A percentile compares a stretch with the other conserved stretches of the same genome.
Evolutionary conservation across 2,113 vertebrate species (phyloP).

Genomic region (Egretta garzetta): DNA sequence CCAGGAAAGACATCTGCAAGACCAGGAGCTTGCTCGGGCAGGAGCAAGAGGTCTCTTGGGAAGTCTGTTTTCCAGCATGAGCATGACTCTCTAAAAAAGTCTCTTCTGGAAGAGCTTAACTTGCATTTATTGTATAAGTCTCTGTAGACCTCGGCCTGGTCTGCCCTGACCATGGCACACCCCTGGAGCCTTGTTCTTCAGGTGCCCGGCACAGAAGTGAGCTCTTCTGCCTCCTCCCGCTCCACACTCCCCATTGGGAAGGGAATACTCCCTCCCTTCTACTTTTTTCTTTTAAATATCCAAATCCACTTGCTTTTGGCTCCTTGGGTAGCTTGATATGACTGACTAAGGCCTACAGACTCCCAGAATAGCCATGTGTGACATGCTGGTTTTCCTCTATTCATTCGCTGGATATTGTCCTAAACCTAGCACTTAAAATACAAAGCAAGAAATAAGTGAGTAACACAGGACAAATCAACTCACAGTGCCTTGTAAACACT

Average conservation of each 20-base stretch:
- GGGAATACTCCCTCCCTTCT: neutral
- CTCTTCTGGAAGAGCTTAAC: neutral
- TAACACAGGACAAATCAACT: neutral
- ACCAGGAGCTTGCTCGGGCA: neutral
- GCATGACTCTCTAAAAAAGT: neutral
- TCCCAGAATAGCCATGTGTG: neutral
- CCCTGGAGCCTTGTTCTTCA: neutral
- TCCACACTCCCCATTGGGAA: neutral
- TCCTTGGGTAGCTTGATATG: neutral
- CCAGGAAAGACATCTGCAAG: neutral
- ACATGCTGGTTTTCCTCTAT: neutral
- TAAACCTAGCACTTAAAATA: neutral
- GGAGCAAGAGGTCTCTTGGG: neutral
- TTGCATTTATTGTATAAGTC: neutral
- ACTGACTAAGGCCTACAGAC: neutral
- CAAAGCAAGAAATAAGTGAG: neutral
- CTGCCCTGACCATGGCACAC: accelerated
- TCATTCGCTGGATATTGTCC: neutral
- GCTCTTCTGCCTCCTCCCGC: neutral
- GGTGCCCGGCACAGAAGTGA: neutral
- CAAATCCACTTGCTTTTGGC: neutral
- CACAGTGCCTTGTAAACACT: neutral
- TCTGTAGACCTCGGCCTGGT: neutral
- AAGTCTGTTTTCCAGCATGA: neutral
- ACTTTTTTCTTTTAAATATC: neutral